Evolutionary conservation across 2,113 vertebrate species (phyloP), one percentile per base, ranked within the genome.

Genomic region (Ciconia boyciana): DNA sequence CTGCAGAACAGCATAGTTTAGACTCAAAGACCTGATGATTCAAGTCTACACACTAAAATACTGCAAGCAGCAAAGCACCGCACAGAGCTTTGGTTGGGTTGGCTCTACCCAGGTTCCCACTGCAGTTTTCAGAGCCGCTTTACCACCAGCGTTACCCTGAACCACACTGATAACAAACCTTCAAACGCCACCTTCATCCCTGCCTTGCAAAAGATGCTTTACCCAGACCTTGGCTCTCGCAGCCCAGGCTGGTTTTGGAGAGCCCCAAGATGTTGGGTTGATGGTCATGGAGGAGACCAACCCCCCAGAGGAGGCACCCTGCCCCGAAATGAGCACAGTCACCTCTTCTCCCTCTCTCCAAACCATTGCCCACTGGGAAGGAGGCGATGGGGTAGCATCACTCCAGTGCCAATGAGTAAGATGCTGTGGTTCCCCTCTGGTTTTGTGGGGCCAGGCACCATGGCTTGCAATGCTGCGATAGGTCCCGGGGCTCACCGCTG

Each of bases 341-440:
- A 66, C 78, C 36, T 95, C 87, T 94, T 94, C 66, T 62, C 55
- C 62, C 51, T 76, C 41, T 74, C 78, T 46, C 90, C 84, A 86
- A 43, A 94, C 92, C 94, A 4, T 91, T 96, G 93, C 93, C 89
- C 77, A 71, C 43, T 0, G 1, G 72, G 89, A 91, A 89, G 89
- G 80, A 95, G 93, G 52, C 0, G 4, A 87, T 49, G 87, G 93
- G 66, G 12, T 52, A 85, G 64, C 85, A 83, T 76, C 62, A 1
- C 75, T 57, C 34, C 0, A 1, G 58, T 89, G 52, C 57, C 78
- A 87, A 3, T 96, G 96, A 95, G 91, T 95, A 95, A 97, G 89
- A 71, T 5, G 6, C 87, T 66, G 91, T 94, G 94, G 94, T 96
- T 97, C 65, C 74, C 93, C 87, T 94, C 89, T 85, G 96, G 93